These are phyloP conservation scores for Hypercompe scribonia DNA, from an alignment of 2,888 invertebrate species.

Conservation along the genomic window DNA sequence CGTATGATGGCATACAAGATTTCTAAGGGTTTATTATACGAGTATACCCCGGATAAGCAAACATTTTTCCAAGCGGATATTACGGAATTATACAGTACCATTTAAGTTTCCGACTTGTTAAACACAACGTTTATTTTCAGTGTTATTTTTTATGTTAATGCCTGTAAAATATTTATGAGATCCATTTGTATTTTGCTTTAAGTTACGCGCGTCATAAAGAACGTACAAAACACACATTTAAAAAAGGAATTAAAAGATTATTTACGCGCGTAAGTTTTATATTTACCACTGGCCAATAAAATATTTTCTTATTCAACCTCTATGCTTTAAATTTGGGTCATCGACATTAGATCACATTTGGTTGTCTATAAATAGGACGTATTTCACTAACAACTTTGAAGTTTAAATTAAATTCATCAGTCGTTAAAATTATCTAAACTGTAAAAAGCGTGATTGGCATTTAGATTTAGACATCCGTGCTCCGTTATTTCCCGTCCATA, in stretches of 20 bases:
- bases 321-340: constrained; percentile 28
- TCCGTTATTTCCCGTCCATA: constrained; percentile 17
- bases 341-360: constrained; percentile 31
- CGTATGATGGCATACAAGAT: background rate
- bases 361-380: constrained; percentile 43
- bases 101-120: constrained; percentile 61
- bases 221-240: background rate
- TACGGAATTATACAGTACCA: constrained; percentile 58
- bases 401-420: constrained; percentile 23
- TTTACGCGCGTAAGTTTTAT: background rate
- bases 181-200: constrained; percentile 34
- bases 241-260: background rate
- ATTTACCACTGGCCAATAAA: constrained; percentile 27
- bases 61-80: constrained; percentile 56
- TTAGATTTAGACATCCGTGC: constrained; percentile 23
- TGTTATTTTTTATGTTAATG: constrained; percentile 44
- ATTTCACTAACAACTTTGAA: constrained; percentile 38
- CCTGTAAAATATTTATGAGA: constrained; percentile 21
- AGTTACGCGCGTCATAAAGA: background rate
- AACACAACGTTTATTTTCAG: constrained; percentile 45
- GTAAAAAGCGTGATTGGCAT: constrained; percentile 28
- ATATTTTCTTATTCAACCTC: constrained; percentile 12
- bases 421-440: constrained; percentile 32
- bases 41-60: constrained; percentile 41
- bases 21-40: constrained; percentile 31